These are phyloP conservation scores for Ganaspis brasiliensis DNA, from an alignment of 2,888 invertebrate species.

Conservation along the genomic window DNA sequence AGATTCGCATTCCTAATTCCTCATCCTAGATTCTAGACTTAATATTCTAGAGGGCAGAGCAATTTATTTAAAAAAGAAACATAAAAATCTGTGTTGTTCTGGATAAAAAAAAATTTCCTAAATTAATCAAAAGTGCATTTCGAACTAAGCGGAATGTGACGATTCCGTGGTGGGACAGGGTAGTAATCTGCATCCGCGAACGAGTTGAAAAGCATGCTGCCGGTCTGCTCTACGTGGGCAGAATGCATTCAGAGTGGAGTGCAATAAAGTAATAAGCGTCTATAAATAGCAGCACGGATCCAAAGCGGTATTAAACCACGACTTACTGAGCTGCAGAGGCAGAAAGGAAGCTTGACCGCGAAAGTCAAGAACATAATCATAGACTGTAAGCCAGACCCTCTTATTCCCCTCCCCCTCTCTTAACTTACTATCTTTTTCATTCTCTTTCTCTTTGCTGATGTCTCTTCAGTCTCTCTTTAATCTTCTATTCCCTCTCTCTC, in stretches of 20 bases:
- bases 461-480: conserved; percentile 25
- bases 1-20: no score
- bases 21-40: no score
- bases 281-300: conserved; percentile 71
- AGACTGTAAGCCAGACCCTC: conserved; percentile 64
- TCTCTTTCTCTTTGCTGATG: conserved; percentile 8
- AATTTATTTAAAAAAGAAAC: no score
- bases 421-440: conserved; percentile 21
- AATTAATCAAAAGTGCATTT: background rate
- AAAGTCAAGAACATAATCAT: conserved; percentile 77
- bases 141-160: conserved; percentile 43
- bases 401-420: conserved; percentile 36
- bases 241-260: conserved; percentile 68
- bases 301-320: conserved; percentile 56
- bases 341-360: conserved; percentile 71
- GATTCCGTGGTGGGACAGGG: conserved; percentile 45
- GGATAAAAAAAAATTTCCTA: no score
- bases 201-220: conserved; percentile 35
- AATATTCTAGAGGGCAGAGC: no score
- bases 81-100: no score
- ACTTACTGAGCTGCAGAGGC: conserved; percentile 46
- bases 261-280: conserved; percentile 77
- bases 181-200: conserved; percentile 32
- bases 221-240: conserved; percentile 64
- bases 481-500: conserved; percentile 11